Evolutionary conservation across 1,140 invertebrate genomes (phyloP).

Genomic region (Dinothrombium tinctorium): DNA sequence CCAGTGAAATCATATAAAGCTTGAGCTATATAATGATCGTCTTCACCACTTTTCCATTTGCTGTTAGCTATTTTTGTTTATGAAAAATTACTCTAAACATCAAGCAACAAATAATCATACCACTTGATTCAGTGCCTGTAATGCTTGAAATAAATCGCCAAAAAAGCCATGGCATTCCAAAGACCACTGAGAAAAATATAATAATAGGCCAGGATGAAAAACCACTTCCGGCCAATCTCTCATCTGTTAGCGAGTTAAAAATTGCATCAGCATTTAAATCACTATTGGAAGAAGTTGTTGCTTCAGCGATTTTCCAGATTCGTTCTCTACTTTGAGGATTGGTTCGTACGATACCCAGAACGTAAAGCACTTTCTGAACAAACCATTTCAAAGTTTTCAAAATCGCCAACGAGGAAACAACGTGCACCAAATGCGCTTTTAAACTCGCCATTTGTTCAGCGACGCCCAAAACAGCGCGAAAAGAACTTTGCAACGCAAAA

Average conservation of each 20-base stretch:
- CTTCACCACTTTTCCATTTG: constrained; percentile 34
- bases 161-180: constrained; percentile 67
- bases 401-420: constrained; percentile 59
- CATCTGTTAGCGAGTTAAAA: constrained; percentile 4
- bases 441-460: constrained; percentile 75
- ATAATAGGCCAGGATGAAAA: constrained; percentile 30
- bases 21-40: constrained; percentile 40
- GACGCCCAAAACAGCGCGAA: constrained; percentile 74
- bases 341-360: no score
- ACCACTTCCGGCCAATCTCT: constrained; percentile 9
- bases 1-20: constrained; percentile 51
- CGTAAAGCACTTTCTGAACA: no score
- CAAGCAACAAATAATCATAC: constrained; percentile 76
- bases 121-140: no score
- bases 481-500: constrained; percentile 77
- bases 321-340: no score
- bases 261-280: no score
- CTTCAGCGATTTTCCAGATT: no score
- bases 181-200: constrained; percentile 58
- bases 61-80: constrained; percentile 13
- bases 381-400: constrained; percentile 52
- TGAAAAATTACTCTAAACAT: not conserved
- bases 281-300: no score
- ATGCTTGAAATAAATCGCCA: no score
- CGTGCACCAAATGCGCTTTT: constrained; percentile 48